Base-by-base conservation (phyloP, 1,140 invertebrate genomes). In the Varroa destructor region DNA sequence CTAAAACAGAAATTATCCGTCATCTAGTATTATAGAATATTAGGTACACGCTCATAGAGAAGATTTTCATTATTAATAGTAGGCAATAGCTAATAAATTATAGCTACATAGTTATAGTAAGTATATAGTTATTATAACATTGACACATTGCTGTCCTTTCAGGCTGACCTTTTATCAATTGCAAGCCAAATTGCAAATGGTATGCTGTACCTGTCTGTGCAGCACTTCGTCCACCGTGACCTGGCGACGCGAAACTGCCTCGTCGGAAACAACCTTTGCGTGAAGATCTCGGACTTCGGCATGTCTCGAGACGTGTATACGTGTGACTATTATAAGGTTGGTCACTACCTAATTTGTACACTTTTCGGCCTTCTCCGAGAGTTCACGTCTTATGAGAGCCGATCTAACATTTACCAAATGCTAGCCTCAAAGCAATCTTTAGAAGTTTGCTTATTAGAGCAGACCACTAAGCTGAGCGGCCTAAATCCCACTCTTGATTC, bases 261-360 rank as follows among this genome's bases (percentile, higher is more conserved):
- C 0, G 89, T 96, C 1, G 88, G 89, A 2, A 82, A 84, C 1
- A 85, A 86, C 64, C 82, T 92, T 1, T 80, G 84, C 0, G 88
- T 93, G 0, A 95, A 93, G 83, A 91, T 92, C 71, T 89, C 90
- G 0, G 91, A 95, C 79, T 93, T 94, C 78, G 91, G 91, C 25
- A 88, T 93, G 86, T 90, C 90, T 43, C 80, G 91, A 64, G 89
- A 93, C 78, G 86, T 93, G 6, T 93, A 93, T 80, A 91, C 89
- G 0, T 89, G 88, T 76, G 90, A 93, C 78, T 94, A 94, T 80
- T 94, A 93, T 79, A 93, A 90, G 83, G 88, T 89, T 79, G 79
- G 12, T 73, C 6, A 72, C 56, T 54, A 73, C 12, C 40, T 12
- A 1, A 14, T 14, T 40, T 14, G 56, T 43, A n/a, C 54, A 37